Evolutionary conservation across 1,140 invertebrate genomes (phyloP).

Genomic region (Diorhabda carinulata): DNA sequence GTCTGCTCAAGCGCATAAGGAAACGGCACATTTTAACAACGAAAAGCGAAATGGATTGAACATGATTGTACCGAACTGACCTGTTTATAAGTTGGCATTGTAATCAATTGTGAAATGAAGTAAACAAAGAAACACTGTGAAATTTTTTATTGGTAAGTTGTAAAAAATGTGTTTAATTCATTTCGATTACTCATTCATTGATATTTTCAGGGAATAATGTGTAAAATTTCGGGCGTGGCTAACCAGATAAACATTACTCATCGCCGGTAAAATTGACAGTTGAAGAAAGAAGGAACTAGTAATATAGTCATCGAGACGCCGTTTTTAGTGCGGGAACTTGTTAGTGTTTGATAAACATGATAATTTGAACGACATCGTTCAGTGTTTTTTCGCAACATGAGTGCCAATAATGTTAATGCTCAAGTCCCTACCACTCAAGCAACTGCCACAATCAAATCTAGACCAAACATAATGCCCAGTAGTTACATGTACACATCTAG

Average conservation of each 20-base stretch:
- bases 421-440: conserved; percentile 42
- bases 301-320: neutral
- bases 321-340: neutral
- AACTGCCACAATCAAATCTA: conserved; percentile 46
- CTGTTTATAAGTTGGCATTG: conserved; percentile 6
- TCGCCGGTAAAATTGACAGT: conserved; percentile 18
- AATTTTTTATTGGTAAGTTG: neutral
- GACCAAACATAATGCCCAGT: conserved; percentile 48
- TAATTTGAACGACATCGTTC: neutral
- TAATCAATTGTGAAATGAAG: conserved; percentile 15
- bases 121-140: neutral
- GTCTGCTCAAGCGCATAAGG: neutral
- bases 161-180: neutral
- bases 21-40: neutral
- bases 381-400: conserved; percentile 35
- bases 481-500: conserved; percentile 49
- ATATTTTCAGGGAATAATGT: conserved; percentile 6
- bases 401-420: conserved; percentile 47
- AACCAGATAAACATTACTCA: conserved; percentile 39
- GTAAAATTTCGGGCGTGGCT: conserved; percentile 44
- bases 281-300: conserved; percentile 4
- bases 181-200: neutral
- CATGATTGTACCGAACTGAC: conserved; percentile 1
- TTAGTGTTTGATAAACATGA: conserved; percentile 1
- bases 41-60: conserved; percentile 1